These are phyloP conservation scores for Drosophila eohydei DNA, from an alignment of 2,888 invertebrate species.

Conservation along the genomic window DNA sequence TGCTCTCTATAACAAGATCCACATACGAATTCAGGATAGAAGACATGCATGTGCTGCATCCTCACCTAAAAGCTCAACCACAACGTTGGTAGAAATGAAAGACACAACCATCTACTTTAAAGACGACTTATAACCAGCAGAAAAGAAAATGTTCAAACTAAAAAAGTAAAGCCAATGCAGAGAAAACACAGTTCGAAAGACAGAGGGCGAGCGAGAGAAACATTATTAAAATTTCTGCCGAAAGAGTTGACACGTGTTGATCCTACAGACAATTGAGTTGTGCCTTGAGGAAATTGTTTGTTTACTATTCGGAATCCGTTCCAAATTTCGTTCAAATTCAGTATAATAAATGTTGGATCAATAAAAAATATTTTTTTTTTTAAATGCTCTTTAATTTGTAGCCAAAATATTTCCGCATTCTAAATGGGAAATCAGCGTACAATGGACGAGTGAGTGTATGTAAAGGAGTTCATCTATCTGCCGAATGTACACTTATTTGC, in stretches of 20 bases:
- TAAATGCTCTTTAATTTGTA: not conserved
- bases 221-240: too few species aligned
- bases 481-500: too few species aligned
- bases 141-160: not conserved
- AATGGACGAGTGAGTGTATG: too few species aligned
- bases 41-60: not conserved
- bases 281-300: not conserved
- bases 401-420: too few species aligned
- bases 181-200: not conserved
- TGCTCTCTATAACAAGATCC: slow-evolving; percentile 46
- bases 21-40: slow-evolving; percentile 25
- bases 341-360: not conserved
- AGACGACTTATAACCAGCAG: not conserved
- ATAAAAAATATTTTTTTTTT: not conserved
- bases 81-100: not conserved
- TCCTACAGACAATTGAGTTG: not conserved
- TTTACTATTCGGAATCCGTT: slow-evolving; percentile 14
- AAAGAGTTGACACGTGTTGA: not conserved
- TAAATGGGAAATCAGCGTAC: too few species aligned
- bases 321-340: not conserved
- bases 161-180: not conserved
- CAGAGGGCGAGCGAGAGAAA: too few species aligned
- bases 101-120: not conserved
- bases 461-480: too few species aligned
- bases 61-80: not conserved